These are phyloP conservation scores for Eudyptes chrysolophus DNA, from an alignment of 2,113 vertebrate genomes.

Conservation along the genomic window DNA sequence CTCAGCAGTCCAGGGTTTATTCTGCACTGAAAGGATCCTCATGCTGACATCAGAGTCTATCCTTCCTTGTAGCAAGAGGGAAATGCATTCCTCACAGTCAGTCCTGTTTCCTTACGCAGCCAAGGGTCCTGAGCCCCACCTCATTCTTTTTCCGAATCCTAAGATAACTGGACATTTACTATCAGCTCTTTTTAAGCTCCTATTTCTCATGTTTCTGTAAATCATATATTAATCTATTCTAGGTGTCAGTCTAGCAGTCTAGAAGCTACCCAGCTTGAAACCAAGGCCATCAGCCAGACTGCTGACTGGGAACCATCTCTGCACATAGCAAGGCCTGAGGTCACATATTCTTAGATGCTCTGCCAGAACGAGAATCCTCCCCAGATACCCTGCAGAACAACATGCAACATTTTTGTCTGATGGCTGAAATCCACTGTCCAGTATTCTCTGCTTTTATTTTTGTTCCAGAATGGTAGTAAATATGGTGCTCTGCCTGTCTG, in stretches of 20 bases:
- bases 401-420: not conserved
- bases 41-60: not conserved
- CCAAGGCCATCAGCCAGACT: not conserved
- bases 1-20: not conserved
- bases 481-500: not conserved
- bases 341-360: not conserved
- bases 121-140: not conserved
- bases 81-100: not conserved
- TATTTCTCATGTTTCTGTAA: not conserved
- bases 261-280: slow-evolving; percentile 6
- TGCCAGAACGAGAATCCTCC: not conserved
- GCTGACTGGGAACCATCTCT: not conserved
- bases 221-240: slow-evolving; percentile 13
- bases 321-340: not conserved
- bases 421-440: not conserved
- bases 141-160: not conserved
- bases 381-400: not conserved
- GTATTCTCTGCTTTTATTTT: not conserved
- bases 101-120: not conserved
- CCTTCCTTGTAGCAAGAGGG: not conserved
- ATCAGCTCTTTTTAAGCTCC: not conserved
- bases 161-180: not conserved
- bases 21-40: not conserved
- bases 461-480: not conserved
- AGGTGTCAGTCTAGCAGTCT: slow-evolving; percentile 32